Evolutionary conservation across 2,113 vertebrate species (phyloP), one percentile per base, ranked within the genome.

Genomic region (Glaucomys volans): DNA sequence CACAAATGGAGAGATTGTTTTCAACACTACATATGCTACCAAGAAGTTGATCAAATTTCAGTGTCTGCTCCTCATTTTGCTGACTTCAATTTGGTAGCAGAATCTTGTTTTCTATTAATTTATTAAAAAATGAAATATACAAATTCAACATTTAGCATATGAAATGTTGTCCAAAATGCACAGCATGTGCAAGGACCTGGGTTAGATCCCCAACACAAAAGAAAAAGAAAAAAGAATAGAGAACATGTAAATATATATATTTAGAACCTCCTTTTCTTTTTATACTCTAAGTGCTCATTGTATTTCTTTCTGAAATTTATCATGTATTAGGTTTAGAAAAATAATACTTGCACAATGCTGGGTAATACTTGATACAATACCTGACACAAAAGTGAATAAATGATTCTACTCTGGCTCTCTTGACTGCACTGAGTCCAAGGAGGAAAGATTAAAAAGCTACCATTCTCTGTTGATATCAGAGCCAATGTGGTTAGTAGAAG

Each of bases 321-420:
- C 8, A 57, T 47, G 28, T n/a, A 2, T 64, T 84, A 74, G 26
- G 54, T 69, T 64, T 77, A 80, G 54, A 71, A 84, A 92, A 75
- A 80, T 62, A 79, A 75, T 64, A 50, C 80, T 87, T 72, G 40
- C 16, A 75, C 42, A 42, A n/a, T 62, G 4, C 44, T 14, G 13
- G 24, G 11, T 59, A 84, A 95, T 75, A n/a, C n/a, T n/a, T n/a
- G n/a, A n/a, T n/a, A n/a, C 64, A 86, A 92, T 91, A 64, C 59
- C 47, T 64, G 54, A 54, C 42, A 90, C 30, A 35, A 2, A 28
- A 47, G 1, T 17, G 44, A 50, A 8, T 35, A 87, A 59, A 32
- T 54, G 32, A 81, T 42, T 92, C 24, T 20, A 42, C 7, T 20
- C 26, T 67, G 66, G 44, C 3, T 2, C 52, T 28, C 64, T 83